These are phyloP conservation scores for Cassiopea xamachana DNA, from an alignment of 30 jellyfish, hydroid and myxozoan genomes.

Conservation along the genomic window DNA sequence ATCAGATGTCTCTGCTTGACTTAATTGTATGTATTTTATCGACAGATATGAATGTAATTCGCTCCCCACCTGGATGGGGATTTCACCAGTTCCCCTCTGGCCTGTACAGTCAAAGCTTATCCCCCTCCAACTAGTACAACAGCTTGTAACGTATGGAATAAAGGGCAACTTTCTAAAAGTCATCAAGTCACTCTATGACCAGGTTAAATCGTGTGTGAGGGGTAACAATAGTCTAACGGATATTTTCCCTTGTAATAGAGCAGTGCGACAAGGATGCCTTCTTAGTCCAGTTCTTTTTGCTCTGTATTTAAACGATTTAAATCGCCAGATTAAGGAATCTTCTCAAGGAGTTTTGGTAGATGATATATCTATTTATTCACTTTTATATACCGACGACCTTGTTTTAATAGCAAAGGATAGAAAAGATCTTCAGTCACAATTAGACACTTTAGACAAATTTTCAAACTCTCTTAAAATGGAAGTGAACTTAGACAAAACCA, in stretches of 20 bases:
- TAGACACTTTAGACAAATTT: constrained; percentile 10
- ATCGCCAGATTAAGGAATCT: constrained; percentile 13
- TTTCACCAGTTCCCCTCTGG: constrained; percentile 87
- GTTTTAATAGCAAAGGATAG: constrained; percentile 24
- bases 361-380: background rate
- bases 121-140: constrained; percentile 86
- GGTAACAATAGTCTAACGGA: constrained; percentile 44
- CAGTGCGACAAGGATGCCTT: constrained; percentile 60
- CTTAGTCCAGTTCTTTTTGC: constrained; percentile 60
- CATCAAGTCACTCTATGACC: constrained; percentile 43
- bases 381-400: constrained; percentile 40
- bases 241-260: constrained; percentile 45
- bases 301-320: constrained; percentile 56
- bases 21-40: background rate
- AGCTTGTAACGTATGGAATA: constrained; percentile 41
- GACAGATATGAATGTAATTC: constrained; percentile 88
- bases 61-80: constrained; percentile 99
- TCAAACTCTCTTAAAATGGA: constrained; percentile 28
- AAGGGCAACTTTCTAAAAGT: constrained; percentile 47
- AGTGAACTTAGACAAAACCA: constrained; percentile 27
- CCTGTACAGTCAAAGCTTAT: constrained; percentile 92
- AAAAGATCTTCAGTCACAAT: constrained; percentile 49
- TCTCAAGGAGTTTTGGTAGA: constrained; percentile 30
- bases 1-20: background rate
- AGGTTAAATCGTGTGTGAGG: constrained; percentile 48